Evolutionary conservation across 2,888 invertebrate genomes (phyloP).

Genomic region (Melanargia galathea): DNA sequence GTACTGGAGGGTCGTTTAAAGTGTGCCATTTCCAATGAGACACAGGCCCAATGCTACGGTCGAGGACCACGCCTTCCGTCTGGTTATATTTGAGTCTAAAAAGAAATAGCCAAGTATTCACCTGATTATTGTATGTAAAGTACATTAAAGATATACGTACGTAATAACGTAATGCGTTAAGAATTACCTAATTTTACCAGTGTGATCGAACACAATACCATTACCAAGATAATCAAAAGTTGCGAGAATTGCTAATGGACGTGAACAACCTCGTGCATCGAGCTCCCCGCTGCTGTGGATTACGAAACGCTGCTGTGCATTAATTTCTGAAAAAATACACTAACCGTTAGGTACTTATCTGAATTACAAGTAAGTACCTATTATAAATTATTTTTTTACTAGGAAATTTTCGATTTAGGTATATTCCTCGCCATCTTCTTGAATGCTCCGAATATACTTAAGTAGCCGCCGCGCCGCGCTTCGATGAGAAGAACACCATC

Average conservation of each 20-base stretch:
- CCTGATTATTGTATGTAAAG: neutral
- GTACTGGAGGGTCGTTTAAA: conserved; percentile 70
- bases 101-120: conserved; percentile 13
- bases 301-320: conserved; percentile 69
- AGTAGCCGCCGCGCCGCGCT: too few relatives aligned
- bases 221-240: conserved; percentile 73
- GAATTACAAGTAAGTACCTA: too few relatives aligned
- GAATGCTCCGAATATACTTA: too few relatives aligned
- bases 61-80: conserved; percentile 73
- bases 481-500: too few relatives aligned
- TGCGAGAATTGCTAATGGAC: conserved; percentile 65
- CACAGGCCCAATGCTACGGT: conserved; percentile 66
- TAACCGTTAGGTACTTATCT: neutral
- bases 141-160: too few relatives aligned
- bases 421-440: too few relatives aligned
- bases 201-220: conserved; percentile 72
- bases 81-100: conserved; percentile 74
- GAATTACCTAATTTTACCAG: conserved; percentile 68
- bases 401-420: too few relatives aligned
- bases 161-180: neutral
- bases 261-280: conserved; percentile 62
- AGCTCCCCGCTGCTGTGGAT: conserved; percentile 70
- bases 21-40: conserved; percentile 78
- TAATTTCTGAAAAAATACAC: conserved; percentile 53
- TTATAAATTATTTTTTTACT: too few relatives aligned